Base-by-base conservation (phyloP, 1,140 invertebrate species). In the Parapsyche elsis region DNA sequence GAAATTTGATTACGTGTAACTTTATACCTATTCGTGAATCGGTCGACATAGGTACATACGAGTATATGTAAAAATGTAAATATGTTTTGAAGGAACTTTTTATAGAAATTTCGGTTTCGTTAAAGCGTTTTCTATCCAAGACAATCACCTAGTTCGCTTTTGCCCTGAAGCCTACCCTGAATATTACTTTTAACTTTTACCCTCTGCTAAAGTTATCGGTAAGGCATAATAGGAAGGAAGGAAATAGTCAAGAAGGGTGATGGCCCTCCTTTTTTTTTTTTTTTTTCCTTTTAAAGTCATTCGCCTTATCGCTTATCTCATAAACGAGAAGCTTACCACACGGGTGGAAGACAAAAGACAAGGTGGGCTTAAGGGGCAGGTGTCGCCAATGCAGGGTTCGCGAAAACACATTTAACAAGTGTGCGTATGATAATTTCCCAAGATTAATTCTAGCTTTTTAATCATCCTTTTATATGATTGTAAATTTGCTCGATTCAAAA, bases 241-340 rank as follows among this genome's bases (percentile, higher is more conserved):
- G 73, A 75, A 75, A 26, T 46, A 19, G 73, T 75, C 24, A 21
- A 49, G 21, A 53, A n/a, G 23, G 45, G 24, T 24, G 14, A 67
- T 26, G 21, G 21, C 24, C 73, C 45, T 30, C 21, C 49, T 46
- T 49, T 46, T 21, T 75, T 79, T 38, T 78, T 78, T 79, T 81
- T 77, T 21, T 14, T 70, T 49, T 79, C 49, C 76, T 71, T 76
- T 81, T 76, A 81, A 81, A 76, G 80, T 81, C 80, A n/a, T 78
- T 67, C 45, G 30, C 53, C 77, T 81, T 81, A 81, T 81, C 80
- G 76, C 59, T 76, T 78, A 81, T 81, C 80, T 78, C 57, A 53
- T 76, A 53, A 81, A 75, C 53, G 76, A 76, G 80, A 53, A 78
- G 64, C 77, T 78, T 49, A 71, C 59, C 44, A 71, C 61, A 67